A percentile compares a stretch with the other conserved stretches of the same genome.
Evolutionary conservation across 1,140 invertebrate genomes (phyloP).

Genomic region (Atta cephalotes): DNA sequence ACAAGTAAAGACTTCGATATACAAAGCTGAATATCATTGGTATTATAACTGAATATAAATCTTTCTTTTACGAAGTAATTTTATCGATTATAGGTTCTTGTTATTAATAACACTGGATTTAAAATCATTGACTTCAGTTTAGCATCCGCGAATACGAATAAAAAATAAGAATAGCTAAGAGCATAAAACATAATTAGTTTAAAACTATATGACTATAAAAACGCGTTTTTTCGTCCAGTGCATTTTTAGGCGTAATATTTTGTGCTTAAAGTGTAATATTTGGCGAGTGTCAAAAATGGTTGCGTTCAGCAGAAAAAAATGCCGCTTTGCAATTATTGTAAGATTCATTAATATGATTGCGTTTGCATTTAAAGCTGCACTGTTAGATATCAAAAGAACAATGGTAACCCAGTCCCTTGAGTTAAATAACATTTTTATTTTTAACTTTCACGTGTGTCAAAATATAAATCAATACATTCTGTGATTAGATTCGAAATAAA

Average conservation of each 20-base stretch:
- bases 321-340: no score
- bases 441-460: no score
- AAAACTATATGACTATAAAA: background rate
- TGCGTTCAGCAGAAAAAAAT: no score
- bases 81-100: slow-evolving; percentile 8
- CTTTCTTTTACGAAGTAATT: background rate
- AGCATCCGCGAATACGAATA: background rate
- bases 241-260: background rate
- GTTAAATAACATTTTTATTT: no score
- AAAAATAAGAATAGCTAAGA: background rate
- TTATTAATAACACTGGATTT: slow-evolving; percentile 14
- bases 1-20: background rate
- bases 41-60: background rate
- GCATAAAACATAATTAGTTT: background rate
- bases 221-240: background rate
- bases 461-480: no score
- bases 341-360: no score
- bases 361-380: no score
- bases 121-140: background rate
- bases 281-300: background rate
- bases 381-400: no score
- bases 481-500: no score
- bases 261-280: background rate
- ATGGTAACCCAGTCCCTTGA: no score
- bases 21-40: background rate